Conservation (phyloP, 2,888 invertebrate genomes). For the Sphecodes monilicornis region DNA sequence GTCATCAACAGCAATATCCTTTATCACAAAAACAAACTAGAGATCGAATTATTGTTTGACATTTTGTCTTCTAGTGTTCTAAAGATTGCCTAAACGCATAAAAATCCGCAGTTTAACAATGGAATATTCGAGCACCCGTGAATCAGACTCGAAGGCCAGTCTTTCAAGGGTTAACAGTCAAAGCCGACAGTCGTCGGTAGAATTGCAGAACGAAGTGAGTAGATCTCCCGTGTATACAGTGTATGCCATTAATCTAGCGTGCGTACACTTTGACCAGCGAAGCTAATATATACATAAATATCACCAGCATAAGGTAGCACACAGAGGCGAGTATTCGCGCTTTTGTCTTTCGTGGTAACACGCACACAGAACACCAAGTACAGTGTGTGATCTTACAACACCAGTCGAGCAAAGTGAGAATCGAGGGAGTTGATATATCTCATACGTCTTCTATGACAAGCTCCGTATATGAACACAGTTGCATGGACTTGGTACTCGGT, state of each 20-base stretch:
- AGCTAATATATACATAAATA: constrained; percentile 16
- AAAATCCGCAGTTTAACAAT: too few relatives aligned
- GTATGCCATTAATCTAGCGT: constrained; percentile 15
- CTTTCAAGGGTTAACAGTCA: not conserved
- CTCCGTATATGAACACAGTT: constrained; percentile 56
- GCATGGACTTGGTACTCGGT: constrained; percentile 52
- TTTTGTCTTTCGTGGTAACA: constrained; percentile 3
- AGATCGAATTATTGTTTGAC: too few relatives aligned
- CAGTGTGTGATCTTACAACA: not conserved
- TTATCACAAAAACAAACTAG: too few relatives aligned
- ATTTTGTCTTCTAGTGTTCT: too few relatives aligned
- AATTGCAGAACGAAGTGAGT: not conserved
- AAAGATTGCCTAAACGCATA: not conserved
- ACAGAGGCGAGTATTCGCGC: constrained; percentile 6
- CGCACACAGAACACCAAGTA: not conserved
- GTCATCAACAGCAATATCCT: too few relatives aligned
- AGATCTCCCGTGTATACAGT: not conserved
- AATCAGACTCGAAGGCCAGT: not conserved
- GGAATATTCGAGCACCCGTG: too few relatives aligned
- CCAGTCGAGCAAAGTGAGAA: constrained; percentile 52
- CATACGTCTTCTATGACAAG: constrained; percentile 55
- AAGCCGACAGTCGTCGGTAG: not conserved
- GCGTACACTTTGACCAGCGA: constrained; percentile 12
- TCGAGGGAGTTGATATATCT: constrained; percentile 50
- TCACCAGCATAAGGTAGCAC: constrained; percentile 14